Percentiles rank a stretch among this genome's conserved stretches.
Evolutionary conservation across 2,113 vertebrate species (phyloP).

Genomic region (Sylvietta virens): DNA sequence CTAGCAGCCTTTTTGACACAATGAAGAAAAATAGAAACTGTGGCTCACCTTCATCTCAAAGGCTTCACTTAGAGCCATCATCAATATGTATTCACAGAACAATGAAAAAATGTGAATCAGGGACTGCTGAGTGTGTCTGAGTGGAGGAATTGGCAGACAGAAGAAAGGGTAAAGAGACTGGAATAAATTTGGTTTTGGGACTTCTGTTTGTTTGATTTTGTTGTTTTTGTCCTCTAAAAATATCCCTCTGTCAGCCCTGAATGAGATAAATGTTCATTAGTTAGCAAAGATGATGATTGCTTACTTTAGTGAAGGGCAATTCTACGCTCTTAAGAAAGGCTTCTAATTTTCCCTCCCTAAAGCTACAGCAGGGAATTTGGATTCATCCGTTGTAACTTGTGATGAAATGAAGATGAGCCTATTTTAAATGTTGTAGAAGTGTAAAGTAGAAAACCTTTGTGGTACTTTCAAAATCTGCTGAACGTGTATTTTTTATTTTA

Average conservation of each 20-base stretch:
- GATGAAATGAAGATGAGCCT: background rate
- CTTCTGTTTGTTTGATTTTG: background rate
- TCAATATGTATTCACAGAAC: background rate
- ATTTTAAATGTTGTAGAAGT: background rate
- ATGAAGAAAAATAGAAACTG: background rate
- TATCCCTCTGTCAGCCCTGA: background rate
- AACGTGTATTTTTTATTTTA: background rate
- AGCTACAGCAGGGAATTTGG: background rate
- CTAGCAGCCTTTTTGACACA: background rate
- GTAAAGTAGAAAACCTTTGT: background rate
- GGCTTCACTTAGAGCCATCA: background rate
- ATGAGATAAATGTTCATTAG: slow-evolving; percentile 9
- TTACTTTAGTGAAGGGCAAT: background rate
- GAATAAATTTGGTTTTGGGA: background rate
- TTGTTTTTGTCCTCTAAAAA: background rate
- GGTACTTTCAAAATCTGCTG: background rate
- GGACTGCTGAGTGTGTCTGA: background rate
- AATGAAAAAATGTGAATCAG: background rate
- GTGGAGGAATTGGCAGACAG: background rate
- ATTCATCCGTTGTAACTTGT: background rate
- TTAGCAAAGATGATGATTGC: background rate
- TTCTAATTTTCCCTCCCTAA: background rate
- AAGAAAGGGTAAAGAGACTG: background rate
- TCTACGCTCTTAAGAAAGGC: background rate
- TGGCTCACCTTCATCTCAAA: background rate